Evolutionary conservation across 2,113 vertebrate genomes (phyloP), one percentile per base, ranked within the genome.

Genomic region (Ammodytes marinus): DNA sequence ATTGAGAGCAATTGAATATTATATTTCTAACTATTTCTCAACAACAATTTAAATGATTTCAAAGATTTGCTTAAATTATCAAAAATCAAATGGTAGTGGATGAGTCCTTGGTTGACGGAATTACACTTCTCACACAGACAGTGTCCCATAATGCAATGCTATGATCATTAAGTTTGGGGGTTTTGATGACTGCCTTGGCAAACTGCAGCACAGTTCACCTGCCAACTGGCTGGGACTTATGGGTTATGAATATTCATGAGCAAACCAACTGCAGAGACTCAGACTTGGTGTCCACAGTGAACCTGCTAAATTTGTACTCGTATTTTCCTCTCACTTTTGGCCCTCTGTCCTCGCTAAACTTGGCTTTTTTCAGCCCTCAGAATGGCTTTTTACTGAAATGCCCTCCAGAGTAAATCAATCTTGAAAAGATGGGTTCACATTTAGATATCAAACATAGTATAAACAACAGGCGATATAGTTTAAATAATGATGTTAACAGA

Each of bases 231-330:
- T 42, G 54, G 52, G 55, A 74, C 57, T 81, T 49, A 27, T 27
- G 27, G 64, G 55, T 77, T 15, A 74, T 86, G 84, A 87, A 91
- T 90, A 88, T 91, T 88, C 82, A 89, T 83, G 68, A 77, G 64
- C 55, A 54, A 71, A 57, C 49, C 55, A 39, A 69, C 73, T 83
- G 80, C 63, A 74, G 69, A 80, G 65, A 73, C 53, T 80, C 69
- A 65, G 65, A 70, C 54, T 69, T 81, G 57, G 79, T 83, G 77
- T 85, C 80, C 49, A 83, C 57, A 47, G 35, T 73, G 70, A 89
- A 65, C 47, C 2, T 8, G 59, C 54, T 75, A 53, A 78, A 79
- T 63, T 59, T 79, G 40, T 40, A 58, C 64, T 63, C 57, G 47
- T 19, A 59, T 72, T 69, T 63, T 80, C 42, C 47, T 61, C 7